Evolutionary conservation across 1,140 invertebrate genomes (phyloP), one percentile per base, ranked within the genome.

Genomic region (Eulimnadia texana): DNA sequence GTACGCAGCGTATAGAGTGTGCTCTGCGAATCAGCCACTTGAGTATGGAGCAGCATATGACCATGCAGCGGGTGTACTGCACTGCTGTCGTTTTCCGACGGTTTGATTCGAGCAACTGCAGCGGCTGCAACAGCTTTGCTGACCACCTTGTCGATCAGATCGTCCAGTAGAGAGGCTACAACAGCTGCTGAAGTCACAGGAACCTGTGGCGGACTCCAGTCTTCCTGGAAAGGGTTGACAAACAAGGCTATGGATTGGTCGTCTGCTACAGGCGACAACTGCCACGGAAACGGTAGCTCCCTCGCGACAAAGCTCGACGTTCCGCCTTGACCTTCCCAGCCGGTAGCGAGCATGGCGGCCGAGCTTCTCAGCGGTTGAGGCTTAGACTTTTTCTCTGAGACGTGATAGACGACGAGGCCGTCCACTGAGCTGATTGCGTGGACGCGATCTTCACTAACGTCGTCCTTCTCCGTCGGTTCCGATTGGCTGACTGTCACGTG

Each of bases 391-490:
- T 23, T 66, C n/a, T 24, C 25, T 16, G 78, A 82, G 23, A 90
- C 82, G 69, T 91, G 88, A 72, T 90, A 91, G 65, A 88, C 87
- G 0, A 91, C 82, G 67, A 89, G 88, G 1, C 88, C 88, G 66
- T 88, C 85, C 23, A 88, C 85, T 51, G 83, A 89, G 67, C 88
- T 91, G 42, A 92, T 88, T 1, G 88, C 88, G 70, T 86, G 90
- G 10, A 92, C 86, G 69, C 86, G 84, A 0, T 81, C 77, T 74
- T 79, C 72, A 55, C 69, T 65, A 13, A 71, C 63, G 25, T 57
- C 65, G 56, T 66, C 55, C 6, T 63, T 58, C 20, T 29, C 55
- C 27, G 16, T 71, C 60, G 71, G 58, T 65, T 79, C 73, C n/a
- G 80, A 78, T 62, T 84, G 80, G 49, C 86, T 76, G 56, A 90